A percentile compares a stretch with the other conserved stretches of the same genome.
These are phyloP conservation scores for Colostygia pectinataria DNA, from an alignment of 2,888 invertebrate genomes.

Conservation along the genomic window DNA sequence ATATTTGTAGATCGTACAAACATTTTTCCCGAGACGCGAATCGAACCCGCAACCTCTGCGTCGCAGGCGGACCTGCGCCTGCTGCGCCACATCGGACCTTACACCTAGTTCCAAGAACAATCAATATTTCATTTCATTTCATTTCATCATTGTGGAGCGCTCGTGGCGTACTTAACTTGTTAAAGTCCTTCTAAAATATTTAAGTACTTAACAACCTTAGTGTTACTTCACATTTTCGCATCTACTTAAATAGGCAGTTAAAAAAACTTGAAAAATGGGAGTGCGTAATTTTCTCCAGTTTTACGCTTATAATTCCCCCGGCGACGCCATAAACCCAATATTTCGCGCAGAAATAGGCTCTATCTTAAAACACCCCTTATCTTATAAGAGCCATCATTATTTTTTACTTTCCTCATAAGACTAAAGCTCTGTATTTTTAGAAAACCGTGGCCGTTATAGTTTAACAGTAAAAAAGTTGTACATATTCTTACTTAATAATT, in stretches of 20 bases:
- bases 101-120: too few species aligned
- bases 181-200: too few species aligned
- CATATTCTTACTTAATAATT: too few species aligned
- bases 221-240: not conserved
- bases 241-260: not conserved
- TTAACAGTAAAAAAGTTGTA: not conserved
- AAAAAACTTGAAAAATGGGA: slow-evolving; percentile 8
- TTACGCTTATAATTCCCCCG: slow-evolving; percentile 14
- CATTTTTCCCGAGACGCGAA: too few species aligned
- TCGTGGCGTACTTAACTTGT: too few species aligned
- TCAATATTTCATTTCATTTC: too few species aligned
- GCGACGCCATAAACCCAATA: slow-evolving; percentile 15
- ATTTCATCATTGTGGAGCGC: too few species aligned
- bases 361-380: slow-evolving; percentile 22
- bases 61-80: too few species aligned
- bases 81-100: too few species aligned
- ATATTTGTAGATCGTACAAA: too few species aligned
- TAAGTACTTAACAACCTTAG: too few species aligned
- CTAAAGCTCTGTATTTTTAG: not conserved
- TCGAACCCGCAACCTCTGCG: too few species aligned
- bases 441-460: not conserved
- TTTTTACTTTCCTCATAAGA: slow-evolving; percentile 25
- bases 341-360: slow-evolving; percentile 14
- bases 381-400: slow-evolving; percentile 22
- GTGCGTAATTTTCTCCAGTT: slow-evolving; percentile 1